Percentiles rank a stretch among this genome's conserved stretches.
phyloP scores from a whole-genome alignment of 2,797 vertebrate genomes.

The Sebastes iracundus region DNA sequence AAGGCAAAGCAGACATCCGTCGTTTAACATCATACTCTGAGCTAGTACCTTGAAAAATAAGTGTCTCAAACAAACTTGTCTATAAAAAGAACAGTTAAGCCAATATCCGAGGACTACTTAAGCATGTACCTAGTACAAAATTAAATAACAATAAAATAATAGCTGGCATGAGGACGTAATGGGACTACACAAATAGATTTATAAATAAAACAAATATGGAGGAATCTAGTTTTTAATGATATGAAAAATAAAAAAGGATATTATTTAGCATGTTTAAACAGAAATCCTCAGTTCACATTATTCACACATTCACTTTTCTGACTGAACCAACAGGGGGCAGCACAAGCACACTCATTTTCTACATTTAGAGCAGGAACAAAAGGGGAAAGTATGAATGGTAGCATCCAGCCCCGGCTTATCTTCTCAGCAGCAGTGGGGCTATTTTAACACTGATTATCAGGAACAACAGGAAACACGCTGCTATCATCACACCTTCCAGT shows the following conservation, averaged over 20 bases:
- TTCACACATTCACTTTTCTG: slow-evolving; percentile 24
- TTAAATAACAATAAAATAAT: slow-evolving; percentile 70
- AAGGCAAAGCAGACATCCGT: slow-evolving; percentile 64
- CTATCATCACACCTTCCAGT: slow-evolving; percentile 12
- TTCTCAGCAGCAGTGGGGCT: slow-evolving; percentile 12
- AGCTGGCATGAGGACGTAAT: slow-evolving; percentile 39
- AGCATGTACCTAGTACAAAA: slow-evolving; percentile 76
- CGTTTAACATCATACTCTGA: slow-evolving; percentile 68
- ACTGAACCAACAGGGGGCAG: slow-evolving; percentile 62
- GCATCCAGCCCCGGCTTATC: background rate
- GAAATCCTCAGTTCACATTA: slow-evolving; percentile 50
- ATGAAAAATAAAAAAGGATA: slow-evolving; percentile 40
- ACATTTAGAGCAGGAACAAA: background rate
- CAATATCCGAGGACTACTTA: slow-evolving; percentile 62
- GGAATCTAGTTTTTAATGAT: slow-evolving; percentile 39
- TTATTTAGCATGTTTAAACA: background rate
- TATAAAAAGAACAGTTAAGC: slow-evolving; percentile 61
- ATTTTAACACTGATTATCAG: slow-evolving; percentile 48
- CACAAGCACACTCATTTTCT: slow-evolving; percentile 24
- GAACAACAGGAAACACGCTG: slow-evolving; percentile 10
- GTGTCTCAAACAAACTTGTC: slow-evolving; percentile 64
- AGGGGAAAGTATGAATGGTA: background rate
- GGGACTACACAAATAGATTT: slow-evolving; percentile 39
- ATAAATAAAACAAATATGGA: slow-evolving; percentile 67
- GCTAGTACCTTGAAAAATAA: slow-evolving; percentile 62